Evolutionary conservation across 1,140 invertebrate species (phyloP).

Genomic region (Cotesia vestalis): DNA sequence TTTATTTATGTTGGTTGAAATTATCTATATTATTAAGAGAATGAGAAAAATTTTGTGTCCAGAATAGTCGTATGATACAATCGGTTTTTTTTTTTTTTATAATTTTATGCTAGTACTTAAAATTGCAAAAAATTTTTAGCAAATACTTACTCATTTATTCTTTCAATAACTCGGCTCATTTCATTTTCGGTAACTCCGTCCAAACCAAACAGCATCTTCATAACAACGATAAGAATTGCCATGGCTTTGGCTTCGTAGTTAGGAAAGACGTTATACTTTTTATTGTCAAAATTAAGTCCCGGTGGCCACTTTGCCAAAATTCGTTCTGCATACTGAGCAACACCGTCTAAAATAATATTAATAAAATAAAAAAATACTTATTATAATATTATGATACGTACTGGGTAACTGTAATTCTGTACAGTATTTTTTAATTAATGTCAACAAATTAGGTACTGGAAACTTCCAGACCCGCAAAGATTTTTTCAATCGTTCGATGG

Average conservation of each 20-base stretch:
- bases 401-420: conserved; percentile 68
- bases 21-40: too few relatives aligned
- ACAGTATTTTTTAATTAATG: conserved; percentile 66
- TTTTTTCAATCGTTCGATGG: conserved; percentile 53
- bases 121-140: conserved; percentile 18
- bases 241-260: conserved; percentile 72
- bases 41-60: too few relatives aligned
- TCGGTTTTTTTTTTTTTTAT: too few relatives aligned
- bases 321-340: conserved; percentile 56
- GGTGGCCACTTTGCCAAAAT: conserved; percentile 60
- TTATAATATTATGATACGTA: conserved; percentile 38
- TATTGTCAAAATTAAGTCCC: conserved; percentile 50
- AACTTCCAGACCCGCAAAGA: conserved; percentile 60
- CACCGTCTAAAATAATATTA: conserved; percentile 50
- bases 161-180: conserved; percentile 66
- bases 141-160: conserved; percentile 61
- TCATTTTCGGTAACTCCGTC: conserved; percentile 72
- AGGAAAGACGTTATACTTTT: conserved; percentile 52
- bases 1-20: too few relatives aligned
- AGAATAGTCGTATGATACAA: too few relatives aligned
- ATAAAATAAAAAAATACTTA: conserved; percentile 21
- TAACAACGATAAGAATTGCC: conserved; percentile 69
- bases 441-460: conserved; percentile 62
- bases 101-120: too few relatives aligned
- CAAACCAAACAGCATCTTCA: conserved; percentile 72